These are phyloP conservation scores for Drosophila koepferae DNA, from an alignment of 2,888 invertebrate genomes.

Conservation along the genomic window DNA sequence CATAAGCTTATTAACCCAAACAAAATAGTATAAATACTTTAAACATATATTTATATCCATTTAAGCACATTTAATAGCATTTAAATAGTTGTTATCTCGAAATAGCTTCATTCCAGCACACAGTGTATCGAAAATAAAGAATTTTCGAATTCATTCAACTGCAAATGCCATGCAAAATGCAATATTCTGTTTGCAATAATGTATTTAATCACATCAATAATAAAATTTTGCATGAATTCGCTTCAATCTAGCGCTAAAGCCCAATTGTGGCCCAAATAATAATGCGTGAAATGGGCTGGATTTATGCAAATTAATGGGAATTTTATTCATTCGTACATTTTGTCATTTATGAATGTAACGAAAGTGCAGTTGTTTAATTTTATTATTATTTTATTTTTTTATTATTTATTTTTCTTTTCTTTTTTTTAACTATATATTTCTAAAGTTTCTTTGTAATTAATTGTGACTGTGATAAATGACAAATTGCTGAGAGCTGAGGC, in stretches of 20 bases:
- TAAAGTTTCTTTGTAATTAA: conserved; percentile 13
- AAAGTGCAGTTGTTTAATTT: background rate
- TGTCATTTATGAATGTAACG: background rate
- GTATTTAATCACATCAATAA: background rate
- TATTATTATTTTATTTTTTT: too few relatives aligned
- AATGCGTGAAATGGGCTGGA: conserved; percentile 1
- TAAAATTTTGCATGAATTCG: background rate
- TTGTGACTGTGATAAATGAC: conserved; percentile 17
- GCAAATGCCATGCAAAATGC: background rate
- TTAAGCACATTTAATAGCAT: background rate
- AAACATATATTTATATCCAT: too few relatives aligned
- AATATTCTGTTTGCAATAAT: background rate
- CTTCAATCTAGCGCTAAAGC: background rate
- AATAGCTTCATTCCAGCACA: background rate
- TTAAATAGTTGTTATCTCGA: background rate
- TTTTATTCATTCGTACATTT: background rate
- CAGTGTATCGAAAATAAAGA: background rate
- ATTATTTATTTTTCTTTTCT: too few relatives aligned
- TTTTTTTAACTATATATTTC: too few relatives aligned
- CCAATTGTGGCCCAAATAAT: background rate
- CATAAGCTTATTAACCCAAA: too few relatives aligned
- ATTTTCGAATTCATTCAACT: background rate
- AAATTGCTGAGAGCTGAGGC: background rate
- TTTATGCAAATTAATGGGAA: conserved; percentile 22
- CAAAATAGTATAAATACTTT: too few relatives aligned